phyloP scores from a whole-genome alignment of 2,888 invertebrate genomes.

The Nowickia ferox region DNA sequence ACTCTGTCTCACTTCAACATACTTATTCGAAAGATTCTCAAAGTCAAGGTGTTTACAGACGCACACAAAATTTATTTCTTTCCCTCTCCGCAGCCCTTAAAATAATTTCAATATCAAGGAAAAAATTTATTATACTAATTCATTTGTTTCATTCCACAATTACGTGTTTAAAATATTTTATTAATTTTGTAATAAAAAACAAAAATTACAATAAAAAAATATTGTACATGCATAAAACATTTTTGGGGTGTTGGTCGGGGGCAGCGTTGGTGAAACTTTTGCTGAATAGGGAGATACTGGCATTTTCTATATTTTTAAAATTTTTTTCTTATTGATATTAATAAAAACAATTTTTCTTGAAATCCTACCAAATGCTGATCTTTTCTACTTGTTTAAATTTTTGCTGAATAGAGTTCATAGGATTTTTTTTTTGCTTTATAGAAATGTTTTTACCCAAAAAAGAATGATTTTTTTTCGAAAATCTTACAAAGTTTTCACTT shows the following conservation, averaged over 20 bases:
- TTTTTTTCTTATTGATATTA: no score
- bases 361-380: no score
- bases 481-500: no score
- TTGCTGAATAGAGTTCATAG: no score
- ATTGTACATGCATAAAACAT: not conserved
- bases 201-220: not conserved
- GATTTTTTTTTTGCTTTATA: no score
- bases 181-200: not conserved
- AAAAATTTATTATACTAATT: conserved; percentile 22
- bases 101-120: not conserved
- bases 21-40: conserved; percentile 13
- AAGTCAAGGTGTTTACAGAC: conserved; percentile 36
- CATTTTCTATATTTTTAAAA: no score
- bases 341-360: no score
- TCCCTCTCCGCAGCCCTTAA: not conserved
- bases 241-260: not conserved
- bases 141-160: conserved; percentile 12
- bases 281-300: no score
- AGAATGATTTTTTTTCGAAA: no score
- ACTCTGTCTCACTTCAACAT: not conserved
- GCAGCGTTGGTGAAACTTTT: not conserved
- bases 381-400: no score
- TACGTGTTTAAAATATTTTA: conserved; percentile 16
- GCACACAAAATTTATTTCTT: not conserved
- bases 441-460: no score